Evolutionary conservation across 1,140 invertebrate genomes (phyloP).

Genomic region (Drosophila truncata): DNA sequence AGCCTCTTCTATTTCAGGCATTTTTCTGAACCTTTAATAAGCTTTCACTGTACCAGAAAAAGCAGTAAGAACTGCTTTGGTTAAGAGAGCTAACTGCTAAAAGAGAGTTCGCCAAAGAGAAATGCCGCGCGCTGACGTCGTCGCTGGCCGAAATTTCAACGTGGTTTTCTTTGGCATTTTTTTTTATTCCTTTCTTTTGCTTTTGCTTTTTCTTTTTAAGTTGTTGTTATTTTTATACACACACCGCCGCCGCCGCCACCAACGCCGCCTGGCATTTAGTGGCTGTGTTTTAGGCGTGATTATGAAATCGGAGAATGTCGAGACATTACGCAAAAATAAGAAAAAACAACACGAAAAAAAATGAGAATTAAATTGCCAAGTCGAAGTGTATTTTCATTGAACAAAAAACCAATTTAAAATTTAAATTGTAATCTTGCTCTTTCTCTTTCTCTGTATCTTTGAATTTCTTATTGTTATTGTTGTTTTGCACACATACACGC

Average conservation of each 20-base stretch:
- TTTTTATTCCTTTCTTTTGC: constrained; percentile 10
- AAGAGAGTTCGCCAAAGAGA: constrained; percentile 27
- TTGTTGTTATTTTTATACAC: constrained; percentile 50
- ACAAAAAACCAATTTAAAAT: constrained; percentile 43
- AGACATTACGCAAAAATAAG: constrained; percentile 26
- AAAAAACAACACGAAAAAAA: constrained; percentile 6
- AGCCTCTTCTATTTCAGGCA: not conserved
- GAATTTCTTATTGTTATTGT: constrained; percentile 38
- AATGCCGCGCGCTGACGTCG: constrained; percentile 8
- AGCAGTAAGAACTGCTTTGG: constrained; percentile 38
- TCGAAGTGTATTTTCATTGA: constrained; percentile 31
- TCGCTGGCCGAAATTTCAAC: constrained; percentile 62
- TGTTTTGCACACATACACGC: constrained; percentile 27
- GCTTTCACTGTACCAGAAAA: constrained; percentile 41
- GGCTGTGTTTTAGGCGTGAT: constrained; percentile 51
- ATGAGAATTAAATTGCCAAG: constrained; percentile 4
- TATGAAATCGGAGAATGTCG: constrained; percentile 55
- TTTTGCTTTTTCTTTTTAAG: constrained; percentile 22
- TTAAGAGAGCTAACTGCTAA: not conserved
- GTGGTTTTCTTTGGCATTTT: constrained; percentile 61
- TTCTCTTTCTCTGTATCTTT: constrained; percentile 29
- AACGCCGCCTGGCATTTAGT: constrained; percentile 43
- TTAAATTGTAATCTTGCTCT: constrained; percentile 29
- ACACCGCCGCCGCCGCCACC: not conserved
- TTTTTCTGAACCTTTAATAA: not conserved